Evolutionary conservation across 2,888 invertebrate genomes (phyloP), one percentile per base, ranked within the genome.

Genomic region (Mellilla xanthometata): DNA sequence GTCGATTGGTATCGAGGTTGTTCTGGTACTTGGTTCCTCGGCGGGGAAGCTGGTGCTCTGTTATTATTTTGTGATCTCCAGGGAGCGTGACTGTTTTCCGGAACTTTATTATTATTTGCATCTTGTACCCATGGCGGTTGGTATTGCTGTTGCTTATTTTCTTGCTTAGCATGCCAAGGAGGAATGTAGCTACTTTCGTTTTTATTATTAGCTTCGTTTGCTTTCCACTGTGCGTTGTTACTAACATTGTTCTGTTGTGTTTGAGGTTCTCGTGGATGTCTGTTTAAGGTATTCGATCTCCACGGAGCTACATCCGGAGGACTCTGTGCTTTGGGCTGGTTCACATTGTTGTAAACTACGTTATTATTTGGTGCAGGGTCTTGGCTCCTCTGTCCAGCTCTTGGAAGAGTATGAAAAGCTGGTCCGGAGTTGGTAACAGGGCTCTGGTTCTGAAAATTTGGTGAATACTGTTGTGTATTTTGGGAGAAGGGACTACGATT

Each of bases 1-100:
- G 84, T 76, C 1, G 90, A 81, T 58, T 90, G 90, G 43, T 82
- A 90, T 34, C 89, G 74, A 3, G 82, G 80, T 60, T 76, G 82
- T 39, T 80, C 78, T 34, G 69, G 73, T 23, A 53, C 58, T 35
- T 63, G 66, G 33, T 66, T 68, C 5, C 66, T 68, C 8, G 76
- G 74, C 27, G 72, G 68, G 24, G 76, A 68, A 6, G 61, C 31
- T 3, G 74, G 75, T 9, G 60, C 59, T 39, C 68, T 66, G 9
- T 62, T 65, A 12, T 56, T 62, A 23, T 74, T 76, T 39, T 80
- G 78, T 9, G 62, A 49, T 48, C 74, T 76, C 84, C 85, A 79
- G 3, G 76, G 73, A 11, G 72, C 56, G 23, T 55, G 62, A 32
- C 61, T 61, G 30, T 62, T 77, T 3, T 81, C 78, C 52, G 76